These are phyloP conservation scores for Panagrolaimus sp. DNA, from an alignment of 1,140 invertebrate genomes.

Conservation along the genomic window DNA sequence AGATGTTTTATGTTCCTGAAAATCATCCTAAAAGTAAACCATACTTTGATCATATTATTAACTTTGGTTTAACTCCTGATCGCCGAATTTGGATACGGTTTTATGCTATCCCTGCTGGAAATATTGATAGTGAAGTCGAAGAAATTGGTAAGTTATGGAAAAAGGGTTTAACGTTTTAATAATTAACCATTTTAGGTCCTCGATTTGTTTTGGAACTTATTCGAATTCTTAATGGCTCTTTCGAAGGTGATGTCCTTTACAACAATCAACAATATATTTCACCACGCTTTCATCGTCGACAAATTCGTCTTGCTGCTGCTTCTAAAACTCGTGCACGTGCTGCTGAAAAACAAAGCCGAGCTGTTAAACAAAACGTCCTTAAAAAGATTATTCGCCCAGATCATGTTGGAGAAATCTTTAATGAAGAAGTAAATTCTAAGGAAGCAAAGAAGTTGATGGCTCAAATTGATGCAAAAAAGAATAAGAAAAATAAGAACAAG, in stretches of 20 bases:
- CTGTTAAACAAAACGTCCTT: conserved; percentile 34
- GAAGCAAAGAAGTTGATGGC: background rate
- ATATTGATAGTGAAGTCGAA: conserved; percentile 73
- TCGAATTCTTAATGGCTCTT: conserved; percentile 85
- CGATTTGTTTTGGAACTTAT: conserved; percentile 92
- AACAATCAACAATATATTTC: conserved; percentile 86
- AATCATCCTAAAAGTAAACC: conserved; percentile 97
- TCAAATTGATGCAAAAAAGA: conserved; percentile 18
- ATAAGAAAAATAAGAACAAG: conserved; percentile 12
- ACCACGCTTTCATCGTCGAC: conserved; percentile 66
- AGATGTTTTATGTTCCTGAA: conserved; percentile 89
- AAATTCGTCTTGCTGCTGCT: conserved; percentile 36
- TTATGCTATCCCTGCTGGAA: conserved; percentile 92
- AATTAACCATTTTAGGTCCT: conserved; percentile 67
- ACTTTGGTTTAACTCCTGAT: conserved; percentile 80
- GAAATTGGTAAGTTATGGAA: conserved; percentile 74
- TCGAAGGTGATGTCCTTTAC: conserved; percentile 83
- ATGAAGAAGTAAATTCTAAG: conserved; percentile 26
- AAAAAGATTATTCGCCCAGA: conserved; percentile 27
- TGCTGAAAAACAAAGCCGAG: conserved; percentile 28
- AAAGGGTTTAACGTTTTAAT: conserved; percentile 11
- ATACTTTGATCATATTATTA: conserved; percentile 95
- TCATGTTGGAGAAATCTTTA: conserved; percentile 37
- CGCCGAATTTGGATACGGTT: conserved; percentile 96
- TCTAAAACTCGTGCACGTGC: conserved; percentile 21